Percentiles rank a stretch among this genome's conserved stretches.
Conservation (phyloP, 2,113 vertebrate genomes). For the Strigops habroptila region DNA sequence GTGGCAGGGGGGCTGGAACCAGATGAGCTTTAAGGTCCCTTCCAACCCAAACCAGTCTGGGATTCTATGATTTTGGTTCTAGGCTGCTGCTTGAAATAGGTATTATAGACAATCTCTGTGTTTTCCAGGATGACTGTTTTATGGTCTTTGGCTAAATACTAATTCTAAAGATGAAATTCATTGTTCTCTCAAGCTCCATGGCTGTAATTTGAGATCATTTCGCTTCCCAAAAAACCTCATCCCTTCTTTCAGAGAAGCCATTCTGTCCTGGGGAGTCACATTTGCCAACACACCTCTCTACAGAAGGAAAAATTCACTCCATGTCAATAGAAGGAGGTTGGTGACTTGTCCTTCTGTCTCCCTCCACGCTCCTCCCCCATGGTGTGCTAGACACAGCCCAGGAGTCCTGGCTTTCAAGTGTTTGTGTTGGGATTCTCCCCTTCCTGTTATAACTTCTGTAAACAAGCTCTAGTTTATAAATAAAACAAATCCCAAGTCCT, state of each 20-base stretch:
- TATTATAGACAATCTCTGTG: background rate
- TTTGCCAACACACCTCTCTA: background rate
- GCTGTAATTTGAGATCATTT: background rate
- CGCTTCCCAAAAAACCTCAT: background rate
- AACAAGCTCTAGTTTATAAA: background rate
- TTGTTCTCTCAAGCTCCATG: background rate
- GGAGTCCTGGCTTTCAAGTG: background rate
- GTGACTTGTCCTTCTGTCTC: background rate
- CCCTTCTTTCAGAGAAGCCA: background rate
- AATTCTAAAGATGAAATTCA: background rate
- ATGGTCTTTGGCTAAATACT: background rate
- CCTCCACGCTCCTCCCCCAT: fast-evolving
- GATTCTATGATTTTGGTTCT: background rate
- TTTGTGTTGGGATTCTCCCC: background rate
- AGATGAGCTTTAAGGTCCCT: background rate
- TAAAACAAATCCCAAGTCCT: background rate
- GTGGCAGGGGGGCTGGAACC: background rate
- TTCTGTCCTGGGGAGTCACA: background rate
- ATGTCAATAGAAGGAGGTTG: fast-evolving
- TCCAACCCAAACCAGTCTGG: background rate
- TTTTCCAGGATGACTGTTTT: background rate
- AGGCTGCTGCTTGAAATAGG: background rate
- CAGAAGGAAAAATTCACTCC: background rate
- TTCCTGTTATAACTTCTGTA: background rate
- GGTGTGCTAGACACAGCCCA: background rate